Conservation (phyloP, 2,888 invertebrate genomes). For the Apomyelois bistriatella region DNA sequence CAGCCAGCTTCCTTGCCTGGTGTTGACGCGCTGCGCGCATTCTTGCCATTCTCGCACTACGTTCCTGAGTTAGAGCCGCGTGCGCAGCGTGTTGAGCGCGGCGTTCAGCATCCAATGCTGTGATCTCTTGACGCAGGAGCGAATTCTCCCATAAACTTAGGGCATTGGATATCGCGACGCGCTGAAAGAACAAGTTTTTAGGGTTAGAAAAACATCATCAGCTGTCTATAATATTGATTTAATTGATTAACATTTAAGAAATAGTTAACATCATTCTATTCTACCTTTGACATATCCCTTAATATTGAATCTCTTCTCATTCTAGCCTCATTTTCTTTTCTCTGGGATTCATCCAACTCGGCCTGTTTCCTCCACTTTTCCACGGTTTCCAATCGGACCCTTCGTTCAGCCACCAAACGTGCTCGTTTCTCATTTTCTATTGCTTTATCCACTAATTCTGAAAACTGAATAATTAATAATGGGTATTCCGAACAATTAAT, state of each 20-base stretch:
- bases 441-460: constrained; percentile 43
- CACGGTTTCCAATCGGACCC: constrained; percentile 37
- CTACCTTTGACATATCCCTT: constrained; percentile 53
- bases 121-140: constrained; percentile 45
- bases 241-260: no score
- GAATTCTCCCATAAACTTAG: constrained; percentile 54
- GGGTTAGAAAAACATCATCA: no score
- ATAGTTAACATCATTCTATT: no score
- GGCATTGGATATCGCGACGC: constrained; percentile 56
- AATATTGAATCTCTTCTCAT: constrained; percentile 39
- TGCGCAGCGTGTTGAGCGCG: constrained; percentile 46
- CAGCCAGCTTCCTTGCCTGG: constrained; percentile 44
- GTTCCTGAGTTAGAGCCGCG: constrained; percentile 42
- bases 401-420: constrained; percentile 50
- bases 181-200: constrained; percentile 41
- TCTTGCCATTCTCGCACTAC: constrained; percentile 34
- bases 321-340: constrained; percentile 43
- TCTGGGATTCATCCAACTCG: constrained; percentile 40
- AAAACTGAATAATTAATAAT: constrained; percentile 34
- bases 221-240: no score
- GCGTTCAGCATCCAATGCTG: constrained; percentile 41
- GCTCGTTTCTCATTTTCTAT: constrained; percentile 50
- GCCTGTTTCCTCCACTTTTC: constrained; percentile 40
- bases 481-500: no score
- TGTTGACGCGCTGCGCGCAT: constrained; percentile 31